These are phyloP conservation scores for Volucella bombylans DNA, from an alignment of 2,888 invertebrate species.

Conservation along the genomic window DNA sequence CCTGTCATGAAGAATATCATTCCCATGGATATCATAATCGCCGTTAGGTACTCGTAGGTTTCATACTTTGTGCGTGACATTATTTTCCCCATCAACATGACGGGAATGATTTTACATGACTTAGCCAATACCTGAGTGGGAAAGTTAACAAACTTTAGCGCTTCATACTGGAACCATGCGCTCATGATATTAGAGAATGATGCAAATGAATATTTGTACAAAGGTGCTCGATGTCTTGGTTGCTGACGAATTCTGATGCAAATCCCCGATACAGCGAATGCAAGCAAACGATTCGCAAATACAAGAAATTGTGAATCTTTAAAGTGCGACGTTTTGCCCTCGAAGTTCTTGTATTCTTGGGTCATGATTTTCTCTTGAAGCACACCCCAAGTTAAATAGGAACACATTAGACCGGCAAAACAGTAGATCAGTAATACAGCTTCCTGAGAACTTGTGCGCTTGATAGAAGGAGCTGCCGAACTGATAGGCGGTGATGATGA, in stretches of 20 bases:
- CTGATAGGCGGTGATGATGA: constrained; percentile 76
- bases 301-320: constrained; percentile 98
- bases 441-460: constrained; percentile 85
- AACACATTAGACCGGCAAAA: constrained; percentile 93
- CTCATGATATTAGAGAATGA: constrained; percentile 98
- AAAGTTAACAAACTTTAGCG: constrained; percentile 98
- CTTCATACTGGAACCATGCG: constrained; percentile 99
- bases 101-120: constrained; percentile 98
- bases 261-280: constrained; percentile 88
- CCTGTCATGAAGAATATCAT: constrained; percentile 96
- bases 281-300: constrained; percentile 95
- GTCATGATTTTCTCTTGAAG: constrained; percentile 99
- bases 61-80: constrained; percentile 94
- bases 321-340: constrained; percentile 87
- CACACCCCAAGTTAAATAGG: constrained; percentile 97
- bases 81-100: constrained; percentile 98
- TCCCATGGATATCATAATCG: constrained; percentile 93
- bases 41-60: constrained; percentile 95
- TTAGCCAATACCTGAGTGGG: constrained; percentile 98
- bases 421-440: constrained; percentile 88
- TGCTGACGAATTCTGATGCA: constrained; percentile 85
- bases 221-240: constrained; percentile 90
- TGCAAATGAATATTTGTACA: constrained; percentile 97
- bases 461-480: constrained; percentile 72
- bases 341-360: constrained; percentile 87